These are phyloP conservation scores for Chromis chromis DNA, from an alignment of 2,797 vertebrate genomes.

Conservation along the genomic window DNA sequence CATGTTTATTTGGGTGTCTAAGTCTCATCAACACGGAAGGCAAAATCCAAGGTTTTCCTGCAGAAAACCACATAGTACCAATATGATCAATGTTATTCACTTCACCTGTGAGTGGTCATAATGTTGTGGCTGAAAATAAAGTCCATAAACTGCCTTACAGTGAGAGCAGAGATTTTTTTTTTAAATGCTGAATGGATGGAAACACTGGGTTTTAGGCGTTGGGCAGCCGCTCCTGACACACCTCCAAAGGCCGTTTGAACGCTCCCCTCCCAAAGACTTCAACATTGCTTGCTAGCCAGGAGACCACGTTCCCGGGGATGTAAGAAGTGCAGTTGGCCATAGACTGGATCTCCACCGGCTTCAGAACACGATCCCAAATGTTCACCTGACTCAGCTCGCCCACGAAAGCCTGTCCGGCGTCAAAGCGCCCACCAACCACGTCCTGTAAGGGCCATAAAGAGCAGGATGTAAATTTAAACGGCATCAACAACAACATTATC, in stretches of 20 bases:
- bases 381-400: constrained; percentile 99
- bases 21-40: too few species aligned
- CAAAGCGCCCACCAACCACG: constrained; percentile 94
- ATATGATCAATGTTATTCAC: too few species aligned
- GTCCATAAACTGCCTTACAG: constrained; percentile 1
- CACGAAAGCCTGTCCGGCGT: constrained; percentile 97
- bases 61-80: too few species aligned
- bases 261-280: constrained; percentile 94
- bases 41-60: too few species aligned
- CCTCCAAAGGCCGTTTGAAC: constrained; percentile 92
- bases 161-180: not conserved
- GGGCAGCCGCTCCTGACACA: constrained; percentile 92
- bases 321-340: constrained; percentile 96
- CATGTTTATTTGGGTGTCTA: too few species aligned
- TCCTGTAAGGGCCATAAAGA: constrained; percentile 86
- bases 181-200: constrained; percentile 27
- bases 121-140: not conserved
- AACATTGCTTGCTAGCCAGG: constrained; percentile 94
- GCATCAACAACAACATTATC: constrained; percentile 49
- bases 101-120: too few species aligned
- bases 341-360: constrained; percentile 89
- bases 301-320: constrained; percentile 93
- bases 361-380: constrained; percentile 96
- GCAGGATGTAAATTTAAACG: constrained; percentile 50
- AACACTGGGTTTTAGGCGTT: constrained; percentile 83